Base-by-base conservation (phyloP, 2,113 vertebrate species). In the Vulpes ferrilata region DNA sequence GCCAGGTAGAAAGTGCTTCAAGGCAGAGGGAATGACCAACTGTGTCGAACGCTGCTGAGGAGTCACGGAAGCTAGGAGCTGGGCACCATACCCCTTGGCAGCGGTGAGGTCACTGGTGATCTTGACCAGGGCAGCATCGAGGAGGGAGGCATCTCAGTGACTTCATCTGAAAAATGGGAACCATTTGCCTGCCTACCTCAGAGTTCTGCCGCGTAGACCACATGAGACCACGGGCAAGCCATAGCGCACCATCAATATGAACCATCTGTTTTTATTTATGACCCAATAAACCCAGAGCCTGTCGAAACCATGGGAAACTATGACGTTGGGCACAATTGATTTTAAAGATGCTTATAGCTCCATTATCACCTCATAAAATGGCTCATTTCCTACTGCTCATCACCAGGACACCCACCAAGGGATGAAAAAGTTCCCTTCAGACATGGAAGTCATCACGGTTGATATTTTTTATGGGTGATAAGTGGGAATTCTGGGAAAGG, bases 331-430 rank as follows among this genome's bases (percentile, higher is more conserved):
- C 97, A 81, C 76, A 84, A 71, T 43, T 96, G 95, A 93, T 85
- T 95, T 97, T 95, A 97, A 95, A 95, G 97, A 92, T 94, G 65
- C 35, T 78, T 85, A 92, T 64, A 57, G 84, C 73, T 80, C 87
- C n/a, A 62, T 91, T 93, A 96, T 91, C 88, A 67, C 93, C 76
- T 91, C 88, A 86, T 98, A 93, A 97, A 86, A 94, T 5, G 86
- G 93, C 27, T 95, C 95, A 86, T 97, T 97, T 95, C 96, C 93
- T 94, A 88, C 90, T 91, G 81, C 57, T 96, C 27, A 7, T 97
- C 95, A 74, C 30, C 57, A 23, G 82, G 80, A 95, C 76, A 32
- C 92, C 78, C 89, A 62, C 62, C 12, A 17, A 88, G 80, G 55
- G 78, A 65, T 59, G 69, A 85, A 51, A 87, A 71, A 95, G 10